Conservation (phyloP, 1,140 invertebrate genomes). For the Scaptomyza montana region DNA sequence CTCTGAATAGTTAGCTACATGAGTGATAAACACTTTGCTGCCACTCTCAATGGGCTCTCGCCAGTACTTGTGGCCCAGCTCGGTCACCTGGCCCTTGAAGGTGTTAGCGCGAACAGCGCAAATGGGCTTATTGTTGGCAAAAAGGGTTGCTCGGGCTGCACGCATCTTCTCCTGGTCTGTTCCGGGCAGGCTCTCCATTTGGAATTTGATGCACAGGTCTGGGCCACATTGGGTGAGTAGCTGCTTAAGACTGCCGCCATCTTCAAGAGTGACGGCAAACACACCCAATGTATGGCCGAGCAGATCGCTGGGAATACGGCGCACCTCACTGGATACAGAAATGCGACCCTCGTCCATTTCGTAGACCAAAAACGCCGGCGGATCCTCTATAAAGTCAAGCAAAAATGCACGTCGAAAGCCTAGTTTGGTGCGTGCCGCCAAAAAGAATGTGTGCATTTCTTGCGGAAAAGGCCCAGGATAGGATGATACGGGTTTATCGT, state of each 20-base stretch:
- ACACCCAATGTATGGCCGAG: constrained; percentile 33
- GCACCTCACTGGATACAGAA: constrained; percentile 37
- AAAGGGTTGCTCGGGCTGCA: neutral
- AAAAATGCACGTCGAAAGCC: constrained; percentile 59
- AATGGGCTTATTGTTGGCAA: constrained; percentile 28
- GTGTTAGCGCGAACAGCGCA: constrained; percentile 23
- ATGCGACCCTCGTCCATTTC: constrained; percentile 62
- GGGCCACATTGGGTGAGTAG: neutral
- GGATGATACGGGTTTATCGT: neutral
- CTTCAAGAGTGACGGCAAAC: constrained; percentile 36
- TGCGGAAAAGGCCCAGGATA: constrained; percentile 21
- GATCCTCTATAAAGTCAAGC: constrained; percentile 39
- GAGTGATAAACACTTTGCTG: constrained; percentile 41
- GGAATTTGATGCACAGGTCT: constrained; percentile 35
- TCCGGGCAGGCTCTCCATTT: neutral
- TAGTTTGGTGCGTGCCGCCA: constrained; percentile 43
- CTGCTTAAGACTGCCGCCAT: neutral
- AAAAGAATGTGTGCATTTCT: constrained; percentile 5
- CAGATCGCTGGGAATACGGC: constrained; percentile 48
- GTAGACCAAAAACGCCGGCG: constrained; percentile 53
- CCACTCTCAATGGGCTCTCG: constrained; percentile 25
- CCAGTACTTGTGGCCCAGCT: constrained; percentile 55
- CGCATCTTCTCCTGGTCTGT: constrained; percentile 13
- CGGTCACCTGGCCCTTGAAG: constrained; percentile 32
- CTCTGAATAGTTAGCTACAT: constrained; percentile 29